Evolutionary conservation across 2,888 invertebrate species (phyloP).

Genomic region (Pterobdella sp.): DNA sequence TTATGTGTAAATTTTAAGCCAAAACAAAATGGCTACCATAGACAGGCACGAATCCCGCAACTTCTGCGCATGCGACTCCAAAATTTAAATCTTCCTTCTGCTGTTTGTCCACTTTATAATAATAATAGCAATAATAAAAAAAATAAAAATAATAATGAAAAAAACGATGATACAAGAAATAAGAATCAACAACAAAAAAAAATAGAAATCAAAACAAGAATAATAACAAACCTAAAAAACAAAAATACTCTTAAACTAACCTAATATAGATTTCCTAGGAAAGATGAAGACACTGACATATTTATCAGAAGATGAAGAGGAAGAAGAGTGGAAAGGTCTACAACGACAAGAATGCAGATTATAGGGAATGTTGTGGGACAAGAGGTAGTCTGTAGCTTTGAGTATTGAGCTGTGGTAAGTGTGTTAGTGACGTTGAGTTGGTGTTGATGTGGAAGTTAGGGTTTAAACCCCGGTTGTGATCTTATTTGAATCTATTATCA

Average conservation of each 20-base stretch:
- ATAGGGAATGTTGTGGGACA: slow-evolving; percentile 6
- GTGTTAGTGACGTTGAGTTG: not conserved
- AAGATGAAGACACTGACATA: slow-evolving; percentile 45
- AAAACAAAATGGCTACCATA: slow-evolving; percentile 49
- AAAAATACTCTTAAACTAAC: slow-evolving; percentile 37
- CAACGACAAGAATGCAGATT: not conserved
- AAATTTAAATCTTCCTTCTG: slow-evolving; percentile 33
- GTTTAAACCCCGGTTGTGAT: too few species aligned
- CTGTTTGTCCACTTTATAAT: too few species aligned
- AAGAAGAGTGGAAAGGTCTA: not conserved
- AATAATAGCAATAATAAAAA: not conserved
- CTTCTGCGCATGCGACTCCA: slow-evolving; percentile 64
- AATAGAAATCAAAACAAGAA: not conserved
- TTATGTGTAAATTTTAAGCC: not conserved
- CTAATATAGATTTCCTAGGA: slow-evolving; percentile 52
- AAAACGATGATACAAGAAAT: not conserved
- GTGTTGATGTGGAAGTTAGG: too few species aligned
- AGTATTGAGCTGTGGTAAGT: not conserved
- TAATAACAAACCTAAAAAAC: not conserved
- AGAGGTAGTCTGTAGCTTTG: not conserved
- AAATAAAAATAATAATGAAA: not conserved
- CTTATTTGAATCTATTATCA: too few species aligned
- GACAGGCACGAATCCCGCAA: slow-evolving; percentile 68
- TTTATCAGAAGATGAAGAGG: not conserved
- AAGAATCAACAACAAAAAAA: not conserved